Base-by-base conservation (phyloP, 2,888 invertebrate genomes). In the Drosophila yooni region DNA sequence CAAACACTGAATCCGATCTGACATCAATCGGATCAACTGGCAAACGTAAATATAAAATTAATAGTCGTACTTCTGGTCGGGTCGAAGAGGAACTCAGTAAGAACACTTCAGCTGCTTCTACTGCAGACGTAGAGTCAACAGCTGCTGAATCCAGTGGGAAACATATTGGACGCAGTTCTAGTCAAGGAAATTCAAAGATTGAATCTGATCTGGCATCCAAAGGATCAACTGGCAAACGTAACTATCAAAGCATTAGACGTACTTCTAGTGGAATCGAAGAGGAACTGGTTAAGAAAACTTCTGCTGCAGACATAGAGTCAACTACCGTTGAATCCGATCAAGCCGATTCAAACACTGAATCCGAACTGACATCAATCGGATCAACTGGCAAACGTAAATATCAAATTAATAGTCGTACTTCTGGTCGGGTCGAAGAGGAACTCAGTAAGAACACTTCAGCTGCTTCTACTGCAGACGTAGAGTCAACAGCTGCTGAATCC, bases 41-140 rank as follows among this genome's bases (percentile, higher is more conserved):
- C n/a, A 11, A 33, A 15, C 76, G 76, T 36, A 74, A 57, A 53
- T 82, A 79, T 65, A 69, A 89, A 57, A 68, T 65, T 34, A 76
- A 78, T 11, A 48, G 29, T 15, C 74, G 72, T 4, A 29, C 63
- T 8, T 10, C 48, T 4, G 53, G 21, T 15, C 53, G 8, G 2
- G 5, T 13, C 1, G 34, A 13, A 34, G 11, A 21, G 21, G 21
- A 21, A 21, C 1, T 21, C 21, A 21, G 21, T 21, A 21, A 1
- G 43, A 15, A n/a, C 11, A 21, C 5, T 11, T 18, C 11, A 5
- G 25, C 33, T 11, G 29, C 21, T 21, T 21, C 10, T 29, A 29
- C 18, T 10, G 5, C 29, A 51, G 50, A 29, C 13, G 52, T 3
- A n/a, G 52, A 52, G n/a, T 13, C 7, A 11, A 18, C 33, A 52